Evolutionary conservation across 2,113 vertebrate species (phyloP).

Genomic region (Garra rufa): DNA sequence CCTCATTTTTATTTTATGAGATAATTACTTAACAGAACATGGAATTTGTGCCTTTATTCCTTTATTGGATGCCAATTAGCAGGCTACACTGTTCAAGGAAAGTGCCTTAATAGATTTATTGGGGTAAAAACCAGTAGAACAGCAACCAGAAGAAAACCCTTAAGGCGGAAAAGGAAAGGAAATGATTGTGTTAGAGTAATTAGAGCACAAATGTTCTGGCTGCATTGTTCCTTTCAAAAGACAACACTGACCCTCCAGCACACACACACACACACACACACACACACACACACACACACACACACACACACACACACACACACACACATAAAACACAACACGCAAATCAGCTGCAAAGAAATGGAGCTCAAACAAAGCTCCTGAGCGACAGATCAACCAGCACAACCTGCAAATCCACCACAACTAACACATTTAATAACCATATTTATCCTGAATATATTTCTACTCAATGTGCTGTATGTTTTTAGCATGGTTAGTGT

Average conservation of each 20-base stretch:
- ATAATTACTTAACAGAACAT: background rate
- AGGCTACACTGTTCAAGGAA: background rate
- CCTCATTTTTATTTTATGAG: background rate
- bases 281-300: no score
- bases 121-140: background rate
- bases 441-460: conserved; percentile 46
- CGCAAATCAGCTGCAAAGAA: conserved; percentile 39
- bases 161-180: conserved; percentile 1
- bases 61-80: background rate
- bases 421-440: conserved; percentile 40
- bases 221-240: conserved; percentile 26
- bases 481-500: background rate
- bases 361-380: conserved; percentile 30
- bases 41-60: background rate
- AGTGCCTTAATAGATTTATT: background rate
- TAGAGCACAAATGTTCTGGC: conserved; percentile 36
- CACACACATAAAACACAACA: conserved; percentile 35
- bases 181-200: conserved; percentile 25
- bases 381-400: background rate
- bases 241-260: conserved; percentile 31
- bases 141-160: background rate
- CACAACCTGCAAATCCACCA: conserved; percentile 49
- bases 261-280: conserved; percentile 17
- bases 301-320: conserved; percentile 20
- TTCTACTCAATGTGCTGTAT: conserved; percentile 4